Base-by-base conservation (phyloP, 2,113 vertebrate species). In the Grallaria varia region DNA sequence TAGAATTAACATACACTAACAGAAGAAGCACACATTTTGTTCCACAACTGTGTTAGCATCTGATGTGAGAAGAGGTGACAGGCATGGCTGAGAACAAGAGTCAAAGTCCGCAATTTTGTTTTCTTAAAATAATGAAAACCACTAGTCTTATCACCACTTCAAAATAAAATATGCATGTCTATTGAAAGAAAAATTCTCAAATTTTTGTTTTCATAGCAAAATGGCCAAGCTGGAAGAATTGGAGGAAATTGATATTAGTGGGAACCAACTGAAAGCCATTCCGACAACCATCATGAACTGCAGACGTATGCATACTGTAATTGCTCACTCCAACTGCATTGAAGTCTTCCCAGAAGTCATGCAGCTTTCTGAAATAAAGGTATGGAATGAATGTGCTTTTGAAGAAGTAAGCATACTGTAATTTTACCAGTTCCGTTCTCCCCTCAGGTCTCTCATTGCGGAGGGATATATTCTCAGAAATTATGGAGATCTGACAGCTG, bases 151-250 rank as follows among this genome's bases (percentile, higher is more conserved):
- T n/a, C 40, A 33, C 37, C 0, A 2, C 58, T 87, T 87, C 39
- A 87, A 68, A 86, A 88, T 78, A 64, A 89, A 80, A 66, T 63
- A 37, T 16, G 11, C 0, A 2, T 52, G 0, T 45, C 49, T 64
- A 5, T 69, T 87, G 56, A 62, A 63, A 78, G n/a, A 83, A 91
- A 81, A 90, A 59, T 24, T 80, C 39, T 86, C 18, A 40, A 85
- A 56, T 74, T 80, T n/a, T 69, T 87, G 66, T 63, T 96, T 80
- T 87, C 55, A 1, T 88, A 99, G 99, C 98, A 99, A 99, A 99
- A 99, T 99, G 99, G 99, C 99, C 68, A 99, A 99, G 96, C 92
- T 99, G 97, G 99, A 99, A 96, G 99, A 99, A 90, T 97, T 99
- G 92, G 99, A 99, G 89, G 99, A 99, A 97, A 98, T 99, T 15